Conservation (phyloP, 2,888 invertebrate species). For the Dendrolimus houi region DNA sequence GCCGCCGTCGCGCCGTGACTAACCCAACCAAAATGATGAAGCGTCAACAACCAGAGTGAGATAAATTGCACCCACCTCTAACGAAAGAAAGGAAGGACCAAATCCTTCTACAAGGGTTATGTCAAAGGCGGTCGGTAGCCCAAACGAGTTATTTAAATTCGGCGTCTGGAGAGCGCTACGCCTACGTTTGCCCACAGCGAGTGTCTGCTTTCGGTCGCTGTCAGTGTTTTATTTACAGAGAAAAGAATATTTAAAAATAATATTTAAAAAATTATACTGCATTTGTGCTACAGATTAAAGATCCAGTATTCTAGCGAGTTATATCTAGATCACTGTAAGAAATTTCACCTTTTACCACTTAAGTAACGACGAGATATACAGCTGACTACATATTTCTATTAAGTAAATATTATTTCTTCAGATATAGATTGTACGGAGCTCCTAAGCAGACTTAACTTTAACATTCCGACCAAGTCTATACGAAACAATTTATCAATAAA, state of each 20-base stretch:
- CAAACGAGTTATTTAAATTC: conserved; percentile 71
- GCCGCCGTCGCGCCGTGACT: conserved; percentile 16
- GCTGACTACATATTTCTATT: no score
- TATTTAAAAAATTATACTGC: no score
- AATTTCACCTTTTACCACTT: no score
- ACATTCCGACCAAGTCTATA: no score
- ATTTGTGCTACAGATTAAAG: no score
- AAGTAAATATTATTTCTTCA: no score
- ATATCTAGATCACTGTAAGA: no score
- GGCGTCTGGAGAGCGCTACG: conserved; percentile 38
- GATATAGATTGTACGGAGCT: no score
- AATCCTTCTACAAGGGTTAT: conserved; percentile 5
- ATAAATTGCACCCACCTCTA: conserved; percentile 27
- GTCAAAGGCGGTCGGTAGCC: conserved; percentile 40
- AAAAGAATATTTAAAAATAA: not conserved
- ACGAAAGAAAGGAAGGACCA: conserved; percentile 39
- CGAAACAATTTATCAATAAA: no score
- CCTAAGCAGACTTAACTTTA: no score
- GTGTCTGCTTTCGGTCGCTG: conserved; percentile 12
- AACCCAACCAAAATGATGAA: conserved; percentile 32
- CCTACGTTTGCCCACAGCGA: conserved; percentile 29
- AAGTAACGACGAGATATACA: no score
- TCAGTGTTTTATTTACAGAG: conserved; percentile 25
- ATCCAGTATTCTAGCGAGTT: no score
- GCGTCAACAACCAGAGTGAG: conserved; percentile 33